phyloP scores from a whole-genome alignment of 1,140 invertebrate genomes.

The Listronotus bonariensis region DNA sequence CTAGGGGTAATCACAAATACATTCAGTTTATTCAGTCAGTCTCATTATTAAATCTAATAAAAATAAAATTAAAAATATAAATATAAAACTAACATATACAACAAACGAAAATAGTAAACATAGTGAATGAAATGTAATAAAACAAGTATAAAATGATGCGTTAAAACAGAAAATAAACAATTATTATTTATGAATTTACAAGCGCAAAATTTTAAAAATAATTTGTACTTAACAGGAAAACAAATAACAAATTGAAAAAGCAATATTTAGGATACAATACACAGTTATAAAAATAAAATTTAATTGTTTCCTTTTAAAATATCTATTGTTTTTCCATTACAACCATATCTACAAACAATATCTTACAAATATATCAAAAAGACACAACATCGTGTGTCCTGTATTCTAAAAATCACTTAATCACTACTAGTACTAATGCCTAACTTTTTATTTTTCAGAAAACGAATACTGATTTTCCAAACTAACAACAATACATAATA shows the following conservation, averaged over 20 bases:
- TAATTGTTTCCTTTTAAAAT: slow-evolving; percentile 3
- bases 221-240: slow-evolving; percentile 39
- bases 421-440: background rate
- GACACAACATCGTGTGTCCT: background rate
- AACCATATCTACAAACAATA: slow-evolving; percentile 30
- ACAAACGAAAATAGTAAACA: slow-evolving; percentile 30
- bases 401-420: slow-evolving; percentile 1
- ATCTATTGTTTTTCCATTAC: slow-evolving; percentile 10
- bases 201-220: slow-evolving; percentile 24
- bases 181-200: slow-evolving; percentile 18
- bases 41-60: slow-evolving; percentile 31
- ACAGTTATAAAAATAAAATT: slow-evolving; percentile 11
- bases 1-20: slow-evolving; percentile 15
- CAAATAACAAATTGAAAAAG: slow-evolving; percentile 24
- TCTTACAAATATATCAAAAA: slow-evolving; percentile 20
- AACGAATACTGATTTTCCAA: background rate
- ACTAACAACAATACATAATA: background rate
- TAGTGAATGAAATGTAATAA: slow-evolving; percentile 14
- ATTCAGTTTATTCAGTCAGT: slow-evolving; percentile 34
- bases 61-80: slow-evolving; percentile 18
- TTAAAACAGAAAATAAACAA: slow-evolving; percentile 7
- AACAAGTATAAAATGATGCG: slow-evolving; percentile 17
- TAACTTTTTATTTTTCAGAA: background rate
- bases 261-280: slow-evolving; percentile 24
- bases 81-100: slow-evolving; percentile 28